These are phyloP conservation scores for Euphonia xanthogaster DNA, from an alignment of 2,797 vertebrate genomes.

Conservation along the genomic window DNA sequence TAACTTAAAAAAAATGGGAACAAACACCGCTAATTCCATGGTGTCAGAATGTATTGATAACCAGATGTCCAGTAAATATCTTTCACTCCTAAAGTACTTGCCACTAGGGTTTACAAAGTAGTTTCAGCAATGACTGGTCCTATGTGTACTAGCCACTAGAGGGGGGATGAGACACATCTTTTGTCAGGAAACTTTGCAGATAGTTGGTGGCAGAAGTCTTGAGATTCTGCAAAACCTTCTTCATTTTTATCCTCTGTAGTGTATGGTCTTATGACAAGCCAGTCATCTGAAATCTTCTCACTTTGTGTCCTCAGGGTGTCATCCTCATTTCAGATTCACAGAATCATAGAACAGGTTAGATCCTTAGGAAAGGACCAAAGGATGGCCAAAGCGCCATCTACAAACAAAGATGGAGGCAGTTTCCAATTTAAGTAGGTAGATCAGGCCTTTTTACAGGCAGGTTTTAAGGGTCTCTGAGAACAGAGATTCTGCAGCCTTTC, in stretches of 20 bases:
- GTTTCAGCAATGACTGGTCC: neutral
- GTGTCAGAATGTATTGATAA: neutral
- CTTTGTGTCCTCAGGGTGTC: neutral
- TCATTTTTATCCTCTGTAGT: neutral
- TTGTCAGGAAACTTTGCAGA: neutral
- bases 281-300: neutral
- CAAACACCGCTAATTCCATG: neutral
- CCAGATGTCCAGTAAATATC: neutral
- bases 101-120: neutral
- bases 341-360: neutral
- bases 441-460: neutral
- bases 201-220: neutral
- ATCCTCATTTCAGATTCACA: neutral
- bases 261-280: neutral
- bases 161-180: slow-evolving; percentile 25
- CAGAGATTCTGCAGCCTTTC: neutral
- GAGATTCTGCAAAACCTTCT: neutral
- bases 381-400: too few relatives aligned
- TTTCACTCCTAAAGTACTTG: neutral
- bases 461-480: neutral
- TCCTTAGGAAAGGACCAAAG: neutral
- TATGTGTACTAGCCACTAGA: slow-evolving; percentile 47
- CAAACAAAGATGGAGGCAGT: neutral
- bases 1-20: neutral
- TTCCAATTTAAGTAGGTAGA: neutral